These are phyloP conservation scores for Anthopleura xanthogrammica DNA, from an alignment of 92 coral and sea anemone species.

Conservation along the genomic window DNA sequence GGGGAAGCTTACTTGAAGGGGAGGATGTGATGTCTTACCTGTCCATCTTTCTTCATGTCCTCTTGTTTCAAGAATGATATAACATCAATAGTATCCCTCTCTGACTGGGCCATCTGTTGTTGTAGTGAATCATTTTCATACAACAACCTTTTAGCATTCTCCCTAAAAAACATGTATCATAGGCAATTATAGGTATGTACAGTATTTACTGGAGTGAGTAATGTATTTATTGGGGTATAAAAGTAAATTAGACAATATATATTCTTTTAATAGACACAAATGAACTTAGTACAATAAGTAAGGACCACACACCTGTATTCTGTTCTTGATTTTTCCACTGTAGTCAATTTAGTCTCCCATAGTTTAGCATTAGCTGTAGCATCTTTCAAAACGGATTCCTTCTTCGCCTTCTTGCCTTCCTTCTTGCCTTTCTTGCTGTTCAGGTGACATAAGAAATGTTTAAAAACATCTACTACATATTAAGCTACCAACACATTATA, in stretches of 20 bases:
- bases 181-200: background rate
- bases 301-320: conserved; percentile 71
- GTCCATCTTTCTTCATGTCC: conserved; percentile 90
- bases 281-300: background rate
- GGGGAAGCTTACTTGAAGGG: background rate
- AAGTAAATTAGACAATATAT: too few relatives aligned
- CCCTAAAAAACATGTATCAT: conserved; percentile 34
- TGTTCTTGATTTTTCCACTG: conserved; percentile 68
- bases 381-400: conserved; percentile 91
- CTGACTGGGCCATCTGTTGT: conserved; percentile 83
- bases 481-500: background rate
- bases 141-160: conserved; percentile 86
- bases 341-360: conserved; percentile 91
- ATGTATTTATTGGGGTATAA: background rate
- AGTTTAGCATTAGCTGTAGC: conserved; percentile 94
- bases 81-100: conserved; percentile 88
- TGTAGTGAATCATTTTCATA: conserved; percentile 90
- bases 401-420: conserved; percentile 86
- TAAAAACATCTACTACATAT: background rate
- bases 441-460: background rate
- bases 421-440: conserved; percentile 77
- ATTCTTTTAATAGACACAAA: background rate
- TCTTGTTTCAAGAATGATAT: conserved; percentile 87
- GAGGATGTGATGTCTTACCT: conserved; percentile 42
- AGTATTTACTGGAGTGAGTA: too few relatives aligned